Base-by-base conservation (phyloP, 2,113 vertebrate species). In the Galeopterus variegatus region DNA sequence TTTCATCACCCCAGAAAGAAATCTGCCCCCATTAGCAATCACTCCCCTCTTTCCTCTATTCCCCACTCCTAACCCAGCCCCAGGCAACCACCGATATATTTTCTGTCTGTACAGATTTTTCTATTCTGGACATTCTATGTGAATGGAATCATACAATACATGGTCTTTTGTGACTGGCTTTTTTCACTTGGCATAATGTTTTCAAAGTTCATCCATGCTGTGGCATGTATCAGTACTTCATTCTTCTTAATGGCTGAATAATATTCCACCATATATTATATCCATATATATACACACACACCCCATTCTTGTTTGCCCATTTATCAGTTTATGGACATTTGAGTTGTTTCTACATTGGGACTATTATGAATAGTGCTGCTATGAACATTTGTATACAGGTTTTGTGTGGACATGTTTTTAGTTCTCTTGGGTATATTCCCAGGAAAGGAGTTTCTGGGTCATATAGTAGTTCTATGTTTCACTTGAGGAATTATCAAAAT, bases 161-260 rank as follows among this genome's bases (percentile, higher is more conserved):
- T 41, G 6, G 7, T 70, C 41, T 92, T 69, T 50, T 62, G 24
- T 14, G 69, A 56, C 5, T 77, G 62, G 15, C 52, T 88, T 82
- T 4, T 94, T 87, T 75, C 15, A 69, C 15, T 87, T 84, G 72
- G 67, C 36, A 28, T 94, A 50, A n/a, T 31, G n/a, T 87, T 90
- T 90, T 75, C 58, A 67, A 60, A 87, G 67, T 88, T 79, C 72
- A 70, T 41, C 52, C 56, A 48, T 21, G 23, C 69, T 36, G 11
- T 7, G 48, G 26, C 41, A 45, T 60, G 7, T 31, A n/a, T 72
- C 64, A 90, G 26, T 26, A 54, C 28, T 88, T 60, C 33, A 26
- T 79, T 70, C 14, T 36, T 45, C 69, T 94, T 80, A 45, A 84
- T 85, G 72, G 26, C 17, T 82, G 60, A 95, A 70, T 81, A 79